Evolutionary conservation across 2,888 invertebrate species (phyloP).

Genomic region (Psylliodes chrysocephalus): DNA sequence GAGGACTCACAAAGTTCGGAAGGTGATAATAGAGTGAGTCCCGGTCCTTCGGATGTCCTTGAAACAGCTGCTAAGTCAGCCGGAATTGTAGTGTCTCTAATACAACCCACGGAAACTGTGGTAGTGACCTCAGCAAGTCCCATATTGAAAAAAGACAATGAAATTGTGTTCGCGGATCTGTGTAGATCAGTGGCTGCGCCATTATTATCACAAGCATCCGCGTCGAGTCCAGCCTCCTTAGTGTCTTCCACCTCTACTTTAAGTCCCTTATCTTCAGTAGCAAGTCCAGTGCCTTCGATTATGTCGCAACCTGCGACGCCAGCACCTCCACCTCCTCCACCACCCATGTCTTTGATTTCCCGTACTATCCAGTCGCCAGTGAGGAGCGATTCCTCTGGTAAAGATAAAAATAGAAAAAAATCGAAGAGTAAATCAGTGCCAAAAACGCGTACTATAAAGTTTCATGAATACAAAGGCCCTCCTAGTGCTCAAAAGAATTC

Average conservation of each 20-base stretch:
- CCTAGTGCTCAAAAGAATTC: constrained; percentile 82
- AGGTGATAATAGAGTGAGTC: constrained; percentile 66
- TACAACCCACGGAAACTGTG: constrained; percentile 68
- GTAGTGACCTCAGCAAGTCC: constrained; percentile 58
- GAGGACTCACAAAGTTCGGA: constrained; percentile 90
- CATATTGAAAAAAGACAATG: constrained; percentile 58
- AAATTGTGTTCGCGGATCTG: constrained; percentile 69
- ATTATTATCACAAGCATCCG: constrained; percentile 62
- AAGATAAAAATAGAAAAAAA: constrained; percentile 85
- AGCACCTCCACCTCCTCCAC: constrained; percentile 67
- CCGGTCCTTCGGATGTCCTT: constrained; percentile 65
- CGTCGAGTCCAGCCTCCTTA: constrained; percentile 60
- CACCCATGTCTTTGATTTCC: constrained; percentile 65
- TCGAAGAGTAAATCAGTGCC: constrained; percentile 83
- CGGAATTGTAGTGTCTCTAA: constrained; percentile 75
- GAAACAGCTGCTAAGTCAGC: constrained; percentile 75
- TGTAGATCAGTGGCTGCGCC: constrained; percentile 69
- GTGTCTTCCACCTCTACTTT: constrained; percentile 75
- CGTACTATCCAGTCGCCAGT: constrained; percentile 63
- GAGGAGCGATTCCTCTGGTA: constrained; percentile 71
- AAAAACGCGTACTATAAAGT: constrained; percentile 91
- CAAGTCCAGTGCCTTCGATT: constrained; percentile 67
- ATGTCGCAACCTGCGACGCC: constrained; percentile 66
- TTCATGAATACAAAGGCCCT: constrained; percentile 96
- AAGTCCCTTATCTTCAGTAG: constrained; percentile 74